Base-by-base conservation (phyloP, 64 coral and sea anemone genomes). In the Montipora capricornis region DNA sequence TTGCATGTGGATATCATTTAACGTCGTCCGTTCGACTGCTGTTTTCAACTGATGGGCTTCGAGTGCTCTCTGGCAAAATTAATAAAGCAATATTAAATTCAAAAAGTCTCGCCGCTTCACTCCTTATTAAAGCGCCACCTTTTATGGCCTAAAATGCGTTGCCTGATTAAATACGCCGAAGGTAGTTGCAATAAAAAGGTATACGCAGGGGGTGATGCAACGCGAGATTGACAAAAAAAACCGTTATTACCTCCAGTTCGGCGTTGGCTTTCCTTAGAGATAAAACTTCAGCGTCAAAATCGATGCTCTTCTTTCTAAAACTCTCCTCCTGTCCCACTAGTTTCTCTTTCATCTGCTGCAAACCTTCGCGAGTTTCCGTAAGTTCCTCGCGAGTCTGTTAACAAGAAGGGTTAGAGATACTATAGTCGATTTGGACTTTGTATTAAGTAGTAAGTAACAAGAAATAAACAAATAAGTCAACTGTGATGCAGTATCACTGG, bases 1-100 rank as follows among this genome's bases (percentile, higher is more conserved):
- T 91, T 99, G 98, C 98, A 99, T 99, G 85, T 99, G 98, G 51
- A 99, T 96, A 51, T 99, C 98, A 60, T 99, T 99, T 44, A 99
- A 37, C 9, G 94, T 96, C 17, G 98, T 99, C 64, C 98, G 82
- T 62, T 99, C 98, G 15, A 99, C 93, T 29, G 98, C 98, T 71
- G 98, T 99, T 75, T 99, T 99, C 14, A 99, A 81, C 84, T 99
- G 98, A 75, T 94, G 83, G 1, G 95, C 89, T 87, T 99, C 98
- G 11, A 99, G 79, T n/a, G 98, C 95, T 95, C 94, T 83, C 98
- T 99, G 29, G 14, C 58, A 91, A 58, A 80, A 87, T 90, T 82
- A 20, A 47, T 82, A 6, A 3, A 11, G 47, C 4, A 45, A 20
- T 5, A 6, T 22, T 49, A 48, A 76, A 17, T 6, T 14, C 20